These are phyloP conservation scores for Bryconaethiops microstoma DNA, from an alignment of 2,797 vertebrate genomes.

Conservation along the genomic window DNA sequence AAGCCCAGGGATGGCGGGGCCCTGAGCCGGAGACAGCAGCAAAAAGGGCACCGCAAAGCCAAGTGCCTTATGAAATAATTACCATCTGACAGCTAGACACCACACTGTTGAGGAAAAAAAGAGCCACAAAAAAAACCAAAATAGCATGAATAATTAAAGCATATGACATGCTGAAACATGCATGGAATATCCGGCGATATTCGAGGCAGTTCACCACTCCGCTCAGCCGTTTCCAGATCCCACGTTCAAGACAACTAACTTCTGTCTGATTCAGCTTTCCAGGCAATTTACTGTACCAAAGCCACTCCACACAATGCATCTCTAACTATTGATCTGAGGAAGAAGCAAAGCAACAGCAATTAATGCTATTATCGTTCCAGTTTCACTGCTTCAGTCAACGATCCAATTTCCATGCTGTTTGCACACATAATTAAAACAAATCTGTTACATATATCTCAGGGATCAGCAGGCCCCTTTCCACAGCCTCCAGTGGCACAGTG, in stretches of 20 bases:
- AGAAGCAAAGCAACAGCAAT: constrained; percentile 77
- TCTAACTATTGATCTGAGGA: constrained; percentile 76
- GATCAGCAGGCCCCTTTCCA: constrained; percentile 75
- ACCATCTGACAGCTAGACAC: constrained; percentile 17
- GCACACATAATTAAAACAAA: constrained; percentile 88
- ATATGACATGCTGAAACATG: constrained; percentile 36
- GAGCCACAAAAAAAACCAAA: neutral
- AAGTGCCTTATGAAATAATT: constrained; percentile 34
- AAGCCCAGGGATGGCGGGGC: constrained; percentile 60
- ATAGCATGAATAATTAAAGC: neutral
- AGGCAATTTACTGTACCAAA: constrained; percentile 59
- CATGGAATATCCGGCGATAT: neutral
- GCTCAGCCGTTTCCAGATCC: neutral
- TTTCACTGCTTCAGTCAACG: constrained; percentile 78
- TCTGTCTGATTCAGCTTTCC: constrained; percentile 64
- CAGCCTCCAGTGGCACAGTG: constrained; percentile 71
- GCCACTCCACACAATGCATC: constrained; percentile 67
- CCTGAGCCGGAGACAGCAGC: constrained; percentile 41
- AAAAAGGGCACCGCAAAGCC: constrained; percentile 26
- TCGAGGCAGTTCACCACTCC: neutral
- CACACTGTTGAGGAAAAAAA: constrained; percentile 21
- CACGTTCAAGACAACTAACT: constrained; percentile 35
- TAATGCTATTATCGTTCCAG: constrained; percentile 76
- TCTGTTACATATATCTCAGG: constrained; percentile 83
- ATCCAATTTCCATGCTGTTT: constrained; percentile 82